phyloP scores from a whole-genome alignment of 2,797 vertebrate genomes.

The Macroramphosus scolopax region DNA sequence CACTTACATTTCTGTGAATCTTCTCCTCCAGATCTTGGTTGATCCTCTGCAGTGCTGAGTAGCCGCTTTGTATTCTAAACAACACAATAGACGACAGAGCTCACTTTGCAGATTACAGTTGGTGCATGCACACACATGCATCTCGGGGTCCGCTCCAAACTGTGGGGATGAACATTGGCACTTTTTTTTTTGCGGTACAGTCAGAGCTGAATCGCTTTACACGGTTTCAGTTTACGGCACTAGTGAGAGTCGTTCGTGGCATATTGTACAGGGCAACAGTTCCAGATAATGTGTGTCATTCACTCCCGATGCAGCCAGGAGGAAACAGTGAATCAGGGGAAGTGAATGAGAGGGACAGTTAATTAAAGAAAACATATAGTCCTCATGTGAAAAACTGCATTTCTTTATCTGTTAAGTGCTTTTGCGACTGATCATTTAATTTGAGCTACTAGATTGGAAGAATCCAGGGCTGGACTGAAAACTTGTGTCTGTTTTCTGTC shows the following conservation, averaged over 20 bases:
- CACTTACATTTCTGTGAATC: slow-evolving; percentile 92
- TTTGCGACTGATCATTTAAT: no score
- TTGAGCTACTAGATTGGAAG: no score
- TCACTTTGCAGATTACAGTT: slow-evolving; percentile 28
- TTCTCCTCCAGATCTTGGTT: slow-evolving; percentile 98
- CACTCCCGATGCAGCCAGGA: background rate
- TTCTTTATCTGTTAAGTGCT: no score
- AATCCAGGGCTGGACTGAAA: no score
- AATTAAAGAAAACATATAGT: no score
- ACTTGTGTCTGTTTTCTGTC: no score
- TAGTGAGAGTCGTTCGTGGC: slow-evolving; percentile 1
- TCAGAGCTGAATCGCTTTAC: background rate
- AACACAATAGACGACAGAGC: slow-evolving; percentile 44
- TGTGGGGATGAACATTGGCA: slow-evolving; percentile 13
- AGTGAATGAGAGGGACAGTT: no score
- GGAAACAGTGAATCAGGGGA: no score
- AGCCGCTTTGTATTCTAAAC: slow-evolving; percentile 95
- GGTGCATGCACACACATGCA: slow-evolving; percentile 4
- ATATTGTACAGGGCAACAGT: background rate
- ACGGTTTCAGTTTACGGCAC: background rate
- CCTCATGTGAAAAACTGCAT: no score
- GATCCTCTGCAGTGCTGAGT: slow-evolving; percentile 94
- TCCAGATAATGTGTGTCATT: background rate
- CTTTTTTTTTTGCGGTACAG: slow-evolving; percentile 20
- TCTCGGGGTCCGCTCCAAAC: no score